Evolutionary conservation across 2,797 vertebrate genomes (phyloP).

Genomic region (Sciurus carolinensis): DNA sequence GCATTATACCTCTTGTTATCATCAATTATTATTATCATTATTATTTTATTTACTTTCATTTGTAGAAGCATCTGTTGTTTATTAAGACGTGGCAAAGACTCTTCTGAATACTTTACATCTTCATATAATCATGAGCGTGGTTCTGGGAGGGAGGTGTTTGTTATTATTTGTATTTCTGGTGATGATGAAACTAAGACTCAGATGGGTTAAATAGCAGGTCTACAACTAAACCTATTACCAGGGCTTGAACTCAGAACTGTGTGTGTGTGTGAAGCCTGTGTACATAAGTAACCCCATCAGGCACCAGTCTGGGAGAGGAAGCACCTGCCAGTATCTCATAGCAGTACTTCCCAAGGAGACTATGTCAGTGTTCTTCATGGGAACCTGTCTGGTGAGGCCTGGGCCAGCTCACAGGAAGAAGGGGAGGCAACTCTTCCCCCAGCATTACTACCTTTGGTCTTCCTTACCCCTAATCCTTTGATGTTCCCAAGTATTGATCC

Average conservation of each 20-base stretch:
- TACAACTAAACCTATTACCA: background rate
- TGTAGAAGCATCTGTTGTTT: background rate
- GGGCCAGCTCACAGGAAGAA: background rate
- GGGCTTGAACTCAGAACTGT: background rate
- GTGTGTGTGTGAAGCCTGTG: background rate
- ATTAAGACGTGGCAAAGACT: background rate
- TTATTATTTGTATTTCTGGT: background rate
- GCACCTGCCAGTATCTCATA: background rate
- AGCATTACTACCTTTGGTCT: background rate
- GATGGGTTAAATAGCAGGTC: background rate
- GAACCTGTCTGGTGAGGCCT: background rate
- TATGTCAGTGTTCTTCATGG: background rate
- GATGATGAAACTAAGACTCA: slow-evolving; percentile 41
- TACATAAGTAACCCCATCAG: background rate
- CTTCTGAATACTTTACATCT: background rate
- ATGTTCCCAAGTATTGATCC: background rate
- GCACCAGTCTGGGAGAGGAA: background rate
- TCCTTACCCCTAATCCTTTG: background rate
- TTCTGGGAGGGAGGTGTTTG: background rate
- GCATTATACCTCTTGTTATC: background rate
- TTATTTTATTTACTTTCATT: slow-evolving; percentile 31
- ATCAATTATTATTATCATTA: background rate
- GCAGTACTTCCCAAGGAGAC: background rate
- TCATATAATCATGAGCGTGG: background rate
- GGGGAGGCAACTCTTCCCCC: background rate